Conservation (phyloP, 2,888 invertebrate genomes). For the Eubasilissa splendida region DNA sequence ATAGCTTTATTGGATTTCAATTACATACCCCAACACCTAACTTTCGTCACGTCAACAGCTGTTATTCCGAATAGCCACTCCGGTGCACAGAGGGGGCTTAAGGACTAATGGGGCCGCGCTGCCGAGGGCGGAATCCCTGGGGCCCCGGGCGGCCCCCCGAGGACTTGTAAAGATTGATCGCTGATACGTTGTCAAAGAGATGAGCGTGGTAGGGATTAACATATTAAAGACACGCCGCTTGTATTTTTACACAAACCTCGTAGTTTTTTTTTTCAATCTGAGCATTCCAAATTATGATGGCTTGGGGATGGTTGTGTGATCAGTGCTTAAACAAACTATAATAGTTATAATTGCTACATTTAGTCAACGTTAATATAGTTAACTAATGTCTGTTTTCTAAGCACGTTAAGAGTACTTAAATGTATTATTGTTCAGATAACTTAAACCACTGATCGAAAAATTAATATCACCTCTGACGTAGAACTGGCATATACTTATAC, state of each 20-base stretch:
- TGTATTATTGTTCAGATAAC: no score
- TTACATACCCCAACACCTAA: constrained; percentile 2
- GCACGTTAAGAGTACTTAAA: no score
- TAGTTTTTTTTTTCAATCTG: no score
- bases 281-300: no score
- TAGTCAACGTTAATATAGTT: no score
- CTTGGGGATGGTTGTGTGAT: no score
- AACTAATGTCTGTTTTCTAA: no score
- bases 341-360: no score
- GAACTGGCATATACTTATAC: no score
- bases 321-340: no score
- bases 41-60: constrained; percentile 23
- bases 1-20: constrained; percentile 26
- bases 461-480: no score
- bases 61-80: constrained; percentile 9
- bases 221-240: neutral
- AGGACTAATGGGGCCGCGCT: neutral
- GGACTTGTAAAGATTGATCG: constrained; percentile 21
- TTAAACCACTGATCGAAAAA: no score
- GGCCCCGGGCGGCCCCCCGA: neutral
- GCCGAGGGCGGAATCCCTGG: neutral
- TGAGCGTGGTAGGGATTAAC: neutral
- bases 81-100: neutral
- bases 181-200: constrained; percentile 21
- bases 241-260: neutral